Base-by-base conservation (phyloP, 1,140 invertebrate genomes). In the Leptonema lineaticorne region DNA sequence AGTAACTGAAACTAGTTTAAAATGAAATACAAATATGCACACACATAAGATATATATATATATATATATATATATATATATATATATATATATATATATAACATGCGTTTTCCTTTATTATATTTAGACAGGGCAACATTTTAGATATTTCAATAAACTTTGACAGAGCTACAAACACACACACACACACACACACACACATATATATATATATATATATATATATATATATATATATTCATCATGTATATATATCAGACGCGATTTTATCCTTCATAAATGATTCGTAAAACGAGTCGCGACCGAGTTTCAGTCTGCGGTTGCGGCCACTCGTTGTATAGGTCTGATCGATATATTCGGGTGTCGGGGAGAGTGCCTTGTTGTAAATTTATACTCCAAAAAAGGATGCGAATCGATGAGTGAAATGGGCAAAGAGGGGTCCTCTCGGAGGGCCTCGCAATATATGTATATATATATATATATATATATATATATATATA, bases 331-430 rank as follows among this genome's bases (percentile, higher is more conserved):
- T 11, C 29, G 46, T 48, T 48, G 46, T 48, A 20, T 48, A 9
- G 46, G 20, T 1, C 46, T 57, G 53, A 57, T 57, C 53, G 20
- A 57, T 57, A 57, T 30, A 26, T 57, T n/a, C 18, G 14, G 8
- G 46, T 14, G 46, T 48, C 46, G 16, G 46, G n/a, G 8, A n/a
- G 46, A 9, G 14, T 20, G 16, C 46, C 29, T 57, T 18, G 28
- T 53, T 20, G 48, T 53, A 26, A 53, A 26, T 20, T 53, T 20
- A 20, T 26, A 18, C 48, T 9, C 20, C 9, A 53, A 53, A 53
- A 37, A 53, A 53, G 48, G 48, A 53, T 18, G 16, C 18, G 48
- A 53, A 53, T 53, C 48, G 48, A 53, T 53, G 18, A 18, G 16
- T 53, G 30, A 8, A 8, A 41, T 11, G 37, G 3, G 37, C 11